These are phyloP conservation scores for Camelus bactrianus DNA, from an alignment of 2,113 vertebrate species.

Conservation along the genomic window DNA sequence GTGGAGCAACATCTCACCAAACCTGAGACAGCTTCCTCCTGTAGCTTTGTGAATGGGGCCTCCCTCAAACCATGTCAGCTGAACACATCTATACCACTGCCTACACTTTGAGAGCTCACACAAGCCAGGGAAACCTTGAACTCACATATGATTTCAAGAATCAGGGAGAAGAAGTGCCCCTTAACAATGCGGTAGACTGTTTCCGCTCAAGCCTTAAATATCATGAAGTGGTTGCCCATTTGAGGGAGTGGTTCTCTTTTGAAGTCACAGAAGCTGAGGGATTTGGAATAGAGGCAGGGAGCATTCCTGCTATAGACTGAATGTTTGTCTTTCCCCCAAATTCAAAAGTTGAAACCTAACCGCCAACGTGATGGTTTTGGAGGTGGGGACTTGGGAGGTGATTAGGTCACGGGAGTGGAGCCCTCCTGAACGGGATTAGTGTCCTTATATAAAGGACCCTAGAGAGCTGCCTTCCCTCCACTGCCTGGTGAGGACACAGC, in stretches of 20 bases:
- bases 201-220: not conserved
- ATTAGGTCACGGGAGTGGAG: not conserved
- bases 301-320: not conserved
- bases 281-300: not conserved
- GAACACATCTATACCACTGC: not conserved
- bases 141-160: not conserved
- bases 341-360: too few relatives aligned
- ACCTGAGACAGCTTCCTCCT: not conserved
- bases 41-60: not conserved
- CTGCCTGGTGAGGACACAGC: not conserved
- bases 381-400: too few relatives aligned
- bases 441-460: not conserved
- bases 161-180: not conserved
- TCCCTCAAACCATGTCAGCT: not conserved
- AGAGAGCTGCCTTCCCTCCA: not conserved
- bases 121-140: not conserved
- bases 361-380: too few relatives aligned
- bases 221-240: not conserved
- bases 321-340: too few relatives aligned
- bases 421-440: not conserved
- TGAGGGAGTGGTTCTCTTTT: not conserved
- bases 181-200: not conserved
- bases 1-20: not conserved
- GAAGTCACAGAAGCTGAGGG: not conserved
- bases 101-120: not conserved